A percentile compares a stretch with the other conserved stretches of the same genome.
These are phyloP conservation scores for Gallinago paraguaiae DNA, from an alignment of 2,113 vertebrate genomes.

Conservation along the genomic window DNA sequence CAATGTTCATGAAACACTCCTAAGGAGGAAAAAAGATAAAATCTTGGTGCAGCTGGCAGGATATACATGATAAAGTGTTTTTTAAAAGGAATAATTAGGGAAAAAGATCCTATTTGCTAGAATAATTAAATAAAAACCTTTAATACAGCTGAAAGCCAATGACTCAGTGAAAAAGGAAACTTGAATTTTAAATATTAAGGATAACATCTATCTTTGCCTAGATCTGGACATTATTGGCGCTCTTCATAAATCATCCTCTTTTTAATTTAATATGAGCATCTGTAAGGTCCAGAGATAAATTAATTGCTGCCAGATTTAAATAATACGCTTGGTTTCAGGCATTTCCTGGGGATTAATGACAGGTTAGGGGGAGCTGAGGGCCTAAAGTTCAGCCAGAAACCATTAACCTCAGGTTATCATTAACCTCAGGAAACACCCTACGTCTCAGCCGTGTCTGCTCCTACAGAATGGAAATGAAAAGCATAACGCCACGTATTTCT, in stretches of 20 bases:
- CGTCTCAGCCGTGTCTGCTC: conserved; percentile 17
- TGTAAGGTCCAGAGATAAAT: conserved; percentile 69
- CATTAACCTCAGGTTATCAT: conserved; percentile 71
- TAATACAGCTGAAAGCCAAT: neutral
- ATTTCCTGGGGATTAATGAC: conserved; percentile 72
- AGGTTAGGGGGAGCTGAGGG: conserved; percentile 58
- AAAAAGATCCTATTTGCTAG: conserved; percentile 11
- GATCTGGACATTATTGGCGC: conserved; percentile 29
- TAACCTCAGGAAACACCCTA: conserved; percentile 61
- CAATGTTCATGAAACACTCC: neutral
- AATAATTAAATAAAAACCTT: conserved; percentile 43
- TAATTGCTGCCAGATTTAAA: conserved; percentile 71
- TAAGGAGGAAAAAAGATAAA: conserved; percentile 9
- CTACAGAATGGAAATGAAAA: conserved; percentile 28
- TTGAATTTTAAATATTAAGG: conserved; percentile 53
- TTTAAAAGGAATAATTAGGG: neutral
- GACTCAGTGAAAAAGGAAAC: conserved; percentile 21
- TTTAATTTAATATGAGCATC: conserved; percentile 66
- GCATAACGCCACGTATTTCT: neutral
- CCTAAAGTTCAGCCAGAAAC: conserved; percentile 67
- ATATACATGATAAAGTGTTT: neutral
- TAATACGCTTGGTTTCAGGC: conserved; percentile 61
- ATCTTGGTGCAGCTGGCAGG: conserved; percentile 1
- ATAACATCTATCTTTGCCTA: conserved; percentile 50
- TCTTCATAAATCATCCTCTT: conserved; percentile 55